phyloP scores from a whole-genome alignment of 2,797 vertebrate species.

The Microcaecilia unicolor region DNA sequence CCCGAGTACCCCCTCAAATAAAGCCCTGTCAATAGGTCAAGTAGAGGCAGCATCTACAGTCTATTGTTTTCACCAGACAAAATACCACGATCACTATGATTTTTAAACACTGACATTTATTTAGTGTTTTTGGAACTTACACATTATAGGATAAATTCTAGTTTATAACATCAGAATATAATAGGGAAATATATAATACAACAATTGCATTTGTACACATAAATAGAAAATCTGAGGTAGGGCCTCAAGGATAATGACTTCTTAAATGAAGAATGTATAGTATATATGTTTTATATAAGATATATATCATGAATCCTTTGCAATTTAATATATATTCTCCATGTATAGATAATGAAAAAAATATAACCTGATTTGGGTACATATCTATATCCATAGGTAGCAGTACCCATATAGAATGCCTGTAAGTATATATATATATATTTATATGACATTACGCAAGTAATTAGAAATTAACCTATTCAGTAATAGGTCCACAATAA shows the following conservation, averaged over 20 bases:
- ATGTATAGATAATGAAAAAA: constrained; percentile 62
- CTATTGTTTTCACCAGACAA: constrained; percentile 12
- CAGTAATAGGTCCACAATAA: constrained; percentile 82
- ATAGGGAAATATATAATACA: constrained; percentile 97
- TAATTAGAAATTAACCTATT: constrained; percentile 92
- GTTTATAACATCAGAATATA: constrained; percentile 86
- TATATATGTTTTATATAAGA: constrained; percentile 69
- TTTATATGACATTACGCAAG: constrained; percentile 85
- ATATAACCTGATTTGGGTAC: constrained; percentile 76
- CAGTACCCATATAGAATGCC: constrained; percentile 80
- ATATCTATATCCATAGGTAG: constrained; percentile 93
- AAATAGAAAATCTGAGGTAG: constrained; percentile 99
- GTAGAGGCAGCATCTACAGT: constrained; percentile 15
- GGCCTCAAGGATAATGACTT: constrained; percentile 91
- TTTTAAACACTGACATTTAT: constrained; percentile 95
- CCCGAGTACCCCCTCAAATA: too few relatives aligned
- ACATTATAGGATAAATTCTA: constrained; percentile 86
- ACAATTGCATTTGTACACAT: constrained; percentile 95
- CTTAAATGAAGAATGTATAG: constrained; percentile 77
- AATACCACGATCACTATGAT: constrained; percentile 8
- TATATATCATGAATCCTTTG: constrained; percentile 63
- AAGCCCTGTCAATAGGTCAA: constrained; percentile 27
- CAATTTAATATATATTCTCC: constrained; percentile 65
- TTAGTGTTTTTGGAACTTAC: constrained; percentile 78
- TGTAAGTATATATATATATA: too few relatives aligned